These are phyloP conservation scores for Brienomyrus longianalis DNA, from an alignment of 2,113 vertebrate genomes.

Conservation along the genomic window DNA sequence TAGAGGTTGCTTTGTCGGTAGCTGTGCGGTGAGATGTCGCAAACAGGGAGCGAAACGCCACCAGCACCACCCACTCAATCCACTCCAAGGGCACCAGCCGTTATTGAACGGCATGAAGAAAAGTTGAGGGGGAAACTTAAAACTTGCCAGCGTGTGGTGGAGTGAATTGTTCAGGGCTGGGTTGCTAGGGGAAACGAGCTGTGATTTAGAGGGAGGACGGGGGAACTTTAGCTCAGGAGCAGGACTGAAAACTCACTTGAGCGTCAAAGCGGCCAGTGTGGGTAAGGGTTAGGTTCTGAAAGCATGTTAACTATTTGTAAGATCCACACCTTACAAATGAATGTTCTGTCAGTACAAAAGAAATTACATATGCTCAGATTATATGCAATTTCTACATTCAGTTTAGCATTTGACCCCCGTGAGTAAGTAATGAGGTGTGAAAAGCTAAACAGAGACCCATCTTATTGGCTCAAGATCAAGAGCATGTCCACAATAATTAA, in stretches of 20 bases:
- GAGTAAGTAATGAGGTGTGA: not conserved
- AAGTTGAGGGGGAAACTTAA: not conserved
- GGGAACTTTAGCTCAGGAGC: not conserved
- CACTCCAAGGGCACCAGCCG: not conserved
- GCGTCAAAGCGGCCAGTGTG: not conserved
- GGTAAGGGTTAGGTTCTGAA: not conserved
- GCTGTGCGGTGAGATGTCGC: not conserved
- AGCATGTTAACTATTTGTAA: not conserved
- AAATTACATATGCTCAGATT: not conserved
- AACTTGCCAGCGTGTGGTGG: not conserved
- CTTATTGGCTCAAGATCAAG: not conserved
- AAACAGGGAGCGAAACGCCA: not conserved
- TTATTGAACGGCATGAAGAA: not conserved
- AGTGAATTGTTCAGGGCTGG: constrained; percentile 4
- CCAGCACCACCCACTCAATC: not conserved
- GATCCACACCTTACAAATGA: not conserved
- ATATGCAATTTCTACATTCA: not conserved
- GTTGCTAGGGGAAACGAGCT: constrained; percentile 19
- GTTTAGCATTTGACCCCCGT: not conserved
- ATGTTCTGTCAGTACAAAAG: not conserved
- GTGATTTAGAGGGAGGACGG: not conserved
- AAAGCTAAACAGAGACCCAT: not conserved
- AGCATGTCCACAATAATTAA: not conserved
- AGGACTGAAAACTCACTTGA: not conserved
- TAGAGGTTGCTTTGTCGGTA: not conserved